phyloP scores from a whole-genome alignment of 2,113 vertebrate species.

The Anolis carolinensis region DNA sequence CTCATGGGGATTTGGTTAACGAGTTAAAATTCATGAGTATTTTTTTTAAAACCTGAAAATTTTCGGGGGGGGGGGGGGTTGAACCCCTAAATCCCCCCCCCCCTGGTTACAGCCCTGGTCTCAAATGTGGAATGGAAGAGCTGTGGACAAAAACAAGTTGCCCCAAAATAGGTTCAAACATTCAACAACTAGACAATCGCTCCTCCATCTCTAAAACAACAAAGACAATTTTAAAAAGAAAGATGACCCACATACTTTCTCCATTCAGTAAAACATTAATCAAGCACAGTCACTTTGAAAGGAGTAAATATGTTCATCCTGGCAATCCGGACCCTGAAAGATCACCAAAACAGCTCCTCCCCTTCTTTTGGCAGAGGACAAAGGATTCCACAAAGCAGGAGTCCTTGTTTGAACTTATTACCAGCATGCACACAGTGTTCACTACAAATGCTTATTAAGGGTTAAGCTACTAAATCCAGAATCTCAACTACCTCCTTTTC shows the following conservation, averaged over 20 bases:
- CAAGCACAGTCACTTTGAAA: background rate
- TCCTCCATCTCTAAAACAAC: background rate
- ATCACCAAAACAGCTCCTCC: background rate
- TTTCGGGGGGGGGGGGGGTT: too few species aligned
- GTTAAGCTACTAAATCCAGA: background rate
- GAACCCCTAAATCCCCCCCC: too few species aligned
- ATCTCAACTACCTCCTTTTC: background rate
- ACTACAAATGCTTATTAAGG: background rate
- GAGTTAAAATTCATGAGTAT: too few species aligned
- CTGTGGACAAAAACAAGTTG: background rate
- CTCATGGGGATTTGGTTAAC: too few species aligned
- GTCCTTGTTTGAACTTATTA: background rate
- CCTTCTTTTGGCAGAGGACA: background rate
- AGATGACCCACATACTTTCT: too few species aligned
- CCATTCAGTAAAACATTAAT: background rate
- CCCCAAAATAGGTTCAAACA: background rate
- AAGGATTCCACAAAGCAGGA: background rate
- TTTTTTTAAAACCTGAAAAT: too few species aligned
- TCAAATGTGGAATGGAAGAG: background rate
- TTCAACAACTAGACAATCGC: background rate
- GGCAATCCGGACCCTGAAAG: background rate
- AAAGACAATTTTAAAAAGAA: background rate
- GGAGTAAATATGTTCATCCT: background rate
- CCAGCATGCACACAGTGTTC: background rate
- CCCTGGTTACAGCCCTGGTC: too few species aligned